These are phyloP conservation scores for Stenurella melanura DNA, from an alignment of 2,888 invertebrate genomes.

Conservation along the genomic window DNA sequence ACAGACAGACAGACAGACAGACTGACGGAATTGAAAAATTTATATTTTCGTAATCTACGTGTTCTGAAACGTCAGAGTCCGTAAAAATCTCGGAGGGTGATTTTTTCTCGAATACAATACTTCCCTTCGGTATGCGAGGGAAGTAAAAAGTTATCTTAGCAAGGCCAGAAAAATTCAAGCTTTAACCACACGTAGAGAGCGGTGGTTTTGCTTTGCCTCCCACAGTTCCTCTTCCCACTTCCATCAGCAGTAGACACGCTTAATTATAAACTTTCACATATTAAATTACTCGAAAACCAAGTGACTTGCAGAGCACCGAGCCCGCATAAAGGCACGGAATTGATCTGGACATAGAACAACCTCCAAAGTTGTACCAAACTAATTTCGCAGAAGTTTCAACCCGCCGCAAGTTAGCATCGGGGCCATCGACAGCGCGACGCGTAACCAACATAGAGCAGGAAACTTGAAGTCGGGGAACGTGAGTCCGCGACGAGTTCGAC, in stretches of 20 bases:
- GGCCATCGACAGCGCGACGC: slow-evolving; percentile 21
- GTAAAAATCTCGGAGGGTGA: no score
- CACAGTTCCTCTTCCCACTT: neutral
- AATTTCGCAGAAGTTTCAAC: slow-evolving; percentile 43
- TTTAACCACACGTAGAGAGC: neutral
- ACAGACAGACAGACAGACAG: no score
- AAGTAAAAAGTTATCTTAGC: no score
- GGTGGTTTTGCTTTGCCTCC: neutral
- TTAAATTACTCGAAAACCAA: slow-evolving; percentile 34
- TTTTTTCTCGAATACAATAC: no score
- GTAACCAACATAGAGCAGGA: slow-evolving; percentile 23
- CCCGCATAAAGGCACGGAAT: slow-evolving; percentile 19
- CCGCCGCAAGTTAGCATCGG: slow-evolving; percentile 35
- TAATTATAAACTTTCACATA: slow-evolving; percentile 37
- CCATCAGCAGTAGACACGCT: neutral
- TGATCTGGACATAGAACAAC: slow-evolving; percentile 32
- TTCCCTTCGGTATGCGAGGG: no score
- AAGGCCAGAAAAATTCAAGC: no score
- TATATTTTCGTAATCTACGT: no score
- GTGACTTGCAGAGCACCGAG: slow-evolving; percentile 11
- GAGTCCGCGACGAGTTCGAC: slow-evolving; percentile 55
- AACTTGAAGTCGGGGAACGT: slow-evolving; percentile 50
- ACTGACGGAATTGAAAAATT: no score
- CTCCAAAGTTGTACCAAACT: slow-evolving; percentile 42
- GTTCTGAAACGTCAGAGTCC: no score